A percentile compares a stretch with the other conserved stretches of the same genome.
Evolutionary conservation across 2,888 invertebrate genomes (phyloP).

Genomic region (Ectemnius cavifrons): DNA sequence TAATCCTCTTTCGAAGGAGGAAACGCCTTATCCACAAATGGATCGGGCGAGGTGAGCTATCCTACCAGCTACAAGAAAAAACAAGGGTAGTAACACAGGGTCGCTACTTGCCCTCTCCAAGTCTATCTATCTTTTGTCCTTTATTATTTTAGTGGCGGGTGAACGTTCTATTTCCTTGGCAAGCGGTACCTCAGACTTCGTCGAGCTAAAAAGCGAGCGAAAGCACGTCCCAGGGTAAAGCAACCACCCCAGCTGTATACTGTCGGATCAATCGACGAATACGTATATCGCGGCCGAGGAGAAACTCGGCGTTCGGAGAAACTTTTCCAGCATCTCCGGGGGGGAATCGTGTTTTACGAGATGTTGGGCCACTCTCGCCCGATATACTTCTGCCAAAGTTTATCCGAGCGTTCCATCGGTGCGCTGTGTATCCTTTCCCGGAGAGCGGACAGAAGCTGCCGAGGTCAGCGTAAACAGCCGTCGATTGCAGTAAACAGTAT

Average conservation of each 20-base stretch:
- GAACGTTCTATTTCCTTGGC: no score
- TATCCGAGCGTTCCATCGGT: background rate
- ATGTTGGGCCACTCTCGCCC: slow-evolving; percentile 7
- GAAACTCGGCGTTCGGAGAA: no score
- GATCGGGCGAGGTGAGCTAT: slow-evolving; percentile 39
- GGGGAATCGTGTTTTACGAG: slow-evolving; percentile 3
- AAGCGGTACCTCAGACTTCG: no score
- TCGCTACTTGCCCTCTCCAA: background rate
- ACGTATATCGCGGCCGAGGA: no score
- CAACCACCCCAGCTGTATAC: no score
- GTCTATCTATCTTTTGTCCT: background rate
- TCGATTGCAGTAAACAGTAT: slow-evolving; percentile 38
- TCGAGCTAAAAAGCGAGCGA: no score
- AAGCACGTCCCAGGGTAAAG: no score
- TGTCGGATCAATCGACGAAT: no score
- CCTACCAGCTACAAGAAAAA: slow-evolving; percentile 21
- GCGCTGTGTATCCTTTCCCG: background rate
- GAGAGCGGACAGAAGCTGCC: slow-evolving; percentile 15
- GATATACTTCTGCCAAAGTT: slow-evolving; percentile 3
- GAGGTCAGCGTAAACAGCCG: slow-evolving; percentile 21
- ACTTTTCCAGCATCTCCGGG: no score
- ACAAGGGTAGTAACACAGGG: slow-evolving; percentile 19
- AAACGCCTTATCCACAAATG: slow-evolving; percentile 47
- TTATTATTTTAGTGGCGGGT: no score
- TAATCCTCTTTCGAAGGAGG: slow-evolving; percentile 56